Base-by-base conservation (phyloP, 1,140 invertebrate genomes). In the Ganaspis sp. region DNA sequence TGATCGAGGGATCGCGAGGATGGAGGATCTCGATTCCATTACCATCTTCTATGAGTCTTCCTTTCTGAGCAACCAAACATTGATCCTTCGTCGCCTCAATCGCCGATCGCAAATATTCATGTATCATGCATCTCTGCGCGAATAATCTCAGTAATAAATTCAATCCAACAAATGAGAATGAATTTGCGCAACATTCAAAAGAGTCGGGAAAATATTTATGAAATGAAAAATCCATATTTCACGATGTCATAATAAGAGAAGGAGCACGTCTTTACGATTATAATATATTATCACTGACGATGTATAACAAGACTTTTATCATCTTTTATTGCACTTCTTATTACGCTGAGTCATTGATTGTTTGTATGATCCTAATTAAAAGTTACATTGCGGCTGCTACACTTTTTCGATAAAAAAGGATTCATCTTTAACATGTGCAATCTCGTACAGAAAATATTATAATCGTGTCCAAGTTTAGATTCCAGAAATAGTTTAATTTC, bases 21-120 rank as follows among this genome's bases (percentile, higher is more conserved):
- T 75, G 78, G 75, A n/a, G n/a, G n/a, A n/a, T n/a, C n/a, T 78
- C 78, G 80, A 78, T 79, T 81, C 82, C 77, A 86, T 85, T 85
- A 85, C 77, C 75, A 83, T 82, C 75, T 73, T 64, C 72, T 72
- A 69, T 19, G 76, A 69, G 53, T 38, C 37, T 72, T 53, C 42
- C 8, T 45, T 49, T 19, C 9, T 6, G 42, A 26, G 73, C 73
- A 17, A 64, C 58, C 23, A 64, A 64, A 34, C 23, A 64, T 64
- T 29, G 58, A 64, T 64, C 58, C 23, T 64, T 29, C 58, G 58
- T 64, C 58, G 58, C 58, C 58, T 64, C 26, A 6, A 64, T 29
- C 23, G 12, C 15, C 23, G 58, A 64, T 64, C 58, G 58, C 58
- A 64, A 64, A 64, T 64, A 64, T 64, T 29, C 58, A 64, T 64